phyloP scores from a whole-genome alignment of 1,140 invertebrate genomes.

The Neodiprion fabricii region DNA sequence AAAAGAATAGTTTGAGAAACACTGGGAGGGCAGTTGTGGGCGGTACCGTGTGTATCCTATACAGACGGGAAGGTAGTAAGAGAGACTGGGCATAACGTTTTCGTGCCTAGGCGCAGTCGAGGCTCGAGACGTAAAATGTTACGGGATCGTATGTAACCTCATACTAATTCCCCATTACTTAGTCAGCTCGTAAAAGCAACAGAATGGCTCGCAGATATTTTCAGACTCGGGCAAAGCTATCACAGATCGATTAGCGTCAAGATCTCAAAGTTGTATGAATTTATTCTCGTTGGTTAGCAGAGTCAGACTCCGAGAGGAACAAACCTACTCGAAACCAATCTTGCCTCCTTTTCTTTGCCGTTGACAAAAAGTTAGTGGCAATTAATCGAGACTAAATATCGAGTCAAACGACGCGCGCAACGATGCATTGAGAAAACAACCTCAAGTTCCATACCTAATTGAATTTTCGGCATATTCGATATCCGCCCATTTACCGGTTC shows the following conservation, averaged over 20 bases:
- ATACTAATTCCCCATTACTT: constrained; percentile 54
- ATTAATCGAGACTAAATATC: too few relatives aligned
- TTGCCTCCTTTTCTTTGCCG: too few relatives aligned
- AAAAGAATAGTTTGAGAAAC: constrained; percentile 42
- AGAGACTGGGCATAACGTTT: constrained; percentile 29
- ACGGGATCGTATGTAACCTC: constrained; percentile 36
- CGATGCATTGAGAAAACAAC: neutral
- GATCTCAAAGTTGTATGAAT: too few relatives aligned
- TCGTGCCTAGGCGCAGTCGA: constrained; percentile 53
- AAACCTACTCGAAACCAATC: too few relatives aligned
- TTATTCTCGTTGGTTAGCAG: too few relatives aligned
- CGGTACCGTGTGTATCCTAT: constrained; percentile 51
- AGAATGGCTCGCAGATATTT: too few relatives aligned
- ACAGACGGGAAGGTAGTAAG: constrained; percentile 29
- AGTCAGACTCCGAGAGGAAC: too few relatives aligned
- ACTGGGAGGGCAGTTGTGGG: constrained; percentile 50
- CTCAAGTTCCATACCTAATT: neutral
- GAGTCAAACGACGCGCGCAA: too few relatives aligned
- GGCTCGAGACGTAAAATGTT: neutral
- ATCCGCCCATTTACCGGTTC: neutral
- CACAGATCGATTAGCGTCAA: too few relatives aligned
- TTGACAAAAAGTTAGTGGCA: too few relatives aligned
- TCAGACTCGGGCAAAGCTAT: too few relatives aligned
- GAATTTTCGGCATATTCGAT: constrained; percentile 11
- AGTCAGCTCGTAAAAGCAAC: neutral